These are phyloP conservation scores for Chrysomela aeneicollis DNA, from an alignment of 2,888 invertebrate genomes.

Conservation along the genomic window DNA sequence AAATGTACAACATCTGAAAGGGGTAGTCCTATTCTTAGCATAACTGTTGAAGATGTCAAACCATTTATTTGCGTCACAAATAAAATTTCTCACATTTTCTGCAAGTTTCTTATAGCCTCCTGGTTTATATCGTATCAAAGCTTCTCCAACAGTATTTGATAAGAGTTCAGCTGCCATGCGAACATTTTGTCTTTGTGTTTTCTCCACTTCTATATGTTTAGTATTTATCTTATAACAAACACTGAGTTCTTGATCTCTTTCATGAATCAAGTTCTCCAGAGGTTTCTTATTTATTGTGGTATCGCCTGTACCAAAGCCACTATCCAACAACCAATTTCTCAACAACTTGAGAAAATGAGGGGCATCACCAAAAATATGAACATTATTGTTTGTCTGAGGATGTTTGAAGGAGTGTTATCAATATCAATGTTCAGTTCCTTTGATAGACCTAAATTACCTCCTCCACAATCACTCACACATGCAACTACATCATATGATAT, in stretches of 20 bases:
- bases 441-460: conserved; percentile 47
- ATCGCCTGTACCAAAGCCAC: conserved; percentile 40
- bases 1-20: conserved; percentile 30
- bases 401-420: conserved; percentile 19
- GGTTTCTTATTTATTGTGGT: conserved; percentile 34
- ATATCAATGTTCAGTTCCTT: conserved; percentile 27
- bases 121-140: conserved; percentile 33
- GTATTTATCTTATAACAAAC: conserved; percentile 28
- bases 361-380: conserved; percentile 39
- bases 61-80: conserved; percentile 40
- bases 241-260: conserved; percentile 28
- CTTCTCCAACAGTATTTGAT: conserved; percentile 44
- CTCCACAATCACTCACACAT: conserved; percentile 48
- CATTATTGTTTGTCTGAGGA: conserved; percentile 29
- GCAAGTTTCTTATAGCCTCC: conserved; percentile 18
- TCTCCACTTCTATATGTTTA: conserved; percentile 38
- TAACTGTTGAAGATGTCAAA: conserved; percentile 45
- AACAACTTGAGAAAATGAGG: conserved; percentile 37
- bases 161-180: conserved; percentile 43
- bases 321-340: conserved; percentile 38
- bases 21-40: conserved; percentile 14
- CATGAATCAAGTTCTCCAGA: conserved; percentile 23
- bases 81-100: conserved; percentile 24
- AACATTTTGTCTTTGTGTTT: conserved; percentile 41
- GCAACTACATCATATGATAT: conserved; percentile 47